Evolutionary conservation across 2,888 invertebrate genomes (phyloP).

Genomic region (Villa cingulata): DNA sequence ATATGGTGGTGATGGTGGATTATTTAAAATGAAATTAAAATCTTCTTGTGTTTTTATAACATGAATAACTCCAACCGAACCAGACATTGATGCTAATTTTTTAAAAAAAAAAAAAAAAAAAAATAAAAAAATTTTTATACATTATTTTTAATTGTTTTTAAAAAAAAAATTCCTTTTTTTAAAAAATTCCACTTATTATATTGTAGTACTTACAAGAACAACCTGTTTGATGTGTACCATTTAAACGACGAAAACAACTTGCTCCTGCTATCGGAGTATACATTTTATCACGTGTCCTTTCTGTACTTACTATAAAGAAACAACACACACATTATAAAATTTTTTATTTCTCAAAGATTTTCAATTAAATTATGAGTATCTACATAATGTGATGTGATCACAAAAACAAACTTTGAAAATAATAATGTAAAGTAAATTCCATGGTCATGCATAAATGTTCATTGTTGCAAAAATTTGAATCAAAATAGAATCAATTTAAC

Average conservation of each 20-base stretch:
- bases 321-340: background rate
- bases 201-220: conserved; percentile 68
- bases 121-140: background rate
- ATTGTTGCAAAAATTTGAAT: no score
- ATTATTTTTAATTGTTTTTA: no score
- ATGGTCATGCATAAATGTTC: no score
- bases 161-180: no score
- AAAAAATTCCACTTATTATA: no score
- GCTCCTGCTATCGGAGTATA: conserved; percentile 59
- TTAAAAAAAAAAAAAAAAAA: background rate
- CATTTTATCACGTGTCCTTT: conserved; percentile 62
- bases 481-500: no score
- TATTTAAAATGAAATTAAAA: conserved; percentile 55
- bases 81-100: conserved; percentile 44
- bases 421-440: no score
- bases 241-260: conserved; percentile 78
- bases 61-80: conserved; percentile 76
- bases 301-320: conserved; percentile 6
- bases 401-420: no score
- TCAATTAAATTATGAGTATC: no score
- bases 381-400: no score
- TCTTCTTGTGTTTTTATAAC: conserved; percentile 51
- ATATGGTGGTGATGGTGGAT: conserved; percentile 68
- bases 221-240: conserved; percentile 90
- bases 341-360: no score